Base-by-base conservation (phyloP, 2,113 vertebrate genomes). In the Oncorhynchus tshawytscha region DNA sequence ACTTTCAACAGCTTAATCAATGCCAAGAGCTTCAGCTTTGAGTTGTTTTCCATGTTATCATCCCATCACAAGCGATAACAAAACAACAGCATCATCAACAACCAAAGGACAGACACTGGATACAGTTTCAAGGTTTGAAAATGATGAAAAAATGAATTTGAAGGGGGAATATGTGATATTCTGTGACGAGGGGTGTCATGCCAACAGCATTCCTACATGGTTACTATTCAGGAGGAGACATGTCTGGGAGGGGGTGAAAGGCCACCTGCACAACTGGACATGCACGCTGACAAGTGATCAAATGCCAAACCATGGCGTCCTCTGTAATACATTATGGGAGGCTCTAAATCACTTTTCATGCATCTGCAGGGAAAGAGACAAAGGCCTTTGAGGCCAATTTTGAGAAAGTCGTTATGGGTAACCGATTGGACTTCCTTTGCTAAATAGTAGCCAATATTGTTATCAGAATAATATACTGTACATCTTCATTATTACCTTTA, bases 371-470 rank as follows among this genome's bases (percentile, higher is more conserved):
- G 65, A 73, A 78, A 80, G 82, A 69, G 39, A 45, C 34, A 39
- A 45, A 11, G 39, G 75, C 39, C 78, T 29, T 20, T 27, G 67
- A 77, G 76, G 64, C 72, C 80, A 82, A 87, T 89, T 66, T 12
- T 66, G 8, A 13, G 25, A 9, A 66, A 45, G 39, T 45, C 39
- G 8, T 45, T 11, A 45, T 45, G 39, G 39, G 39, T 45, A 45
- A 45, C 39, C 2, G 2, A 45, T 45, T 45, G 8, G 20, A 60
- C 59, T 22, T 51, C n/a, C 3, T 60, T 60, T 5, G 59, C 16
- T 60, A 60, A 60, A 7, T 4, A 60, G 59, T n/a, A 7, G 15
- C 3, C 12, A 51, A 60, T 22, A 60, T 60, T 6, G 6, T 60
- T 60, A 20, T 9, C 7, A 60, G 59, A 20, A 22, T 39, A 22